Evolutionary conservation across 2,797 vertebrate species (phyloP), one percentile per base, ranked within the genome.

Genomic region (Artibeus lituratus): DNA sequence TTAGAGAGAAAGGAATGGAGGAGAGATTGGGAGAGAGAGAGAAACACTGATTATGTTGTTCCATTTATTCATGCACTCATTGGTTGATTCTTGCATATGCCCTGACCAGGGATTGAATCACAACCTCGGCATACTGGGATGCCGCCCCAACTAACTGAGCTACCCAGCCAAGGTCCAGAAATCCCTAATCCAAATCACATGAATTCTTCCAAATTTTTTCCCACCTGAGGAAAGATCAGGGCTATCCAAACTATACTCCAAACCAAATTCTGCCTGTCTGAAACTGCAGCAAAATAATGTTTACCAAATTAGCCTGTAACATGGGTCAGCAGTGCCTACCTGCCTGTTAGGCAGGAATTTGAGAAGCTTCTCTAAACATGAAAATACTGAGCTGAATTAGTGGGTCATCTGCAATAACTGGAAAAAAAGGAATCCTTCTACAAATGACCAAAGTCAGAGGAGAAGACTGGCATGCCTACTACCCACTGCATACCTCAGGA

Each of bases 281-380:
- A 86, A 78, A 78, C 73, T 69, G 10, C 8, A 90, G 15, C 10
- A 91, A 96, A 95, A 90, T 70, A 65, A 94, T n/a, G 18, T 55
- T 85, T 86, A 89, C n/a, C 83, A 86, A 77, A 77, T 88, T 93
- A 85, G 37, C 29, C 59, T 82, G 86, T 65, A 84, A 70, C 16
- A 53, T 44, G 37, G 74, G 29, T 19, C 55, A 69, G 49, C 32
- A 73, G 24, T 11, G 57, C 59, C 69, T 47, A 84, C n/a, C 37
- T 80, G 57, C 78, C 11, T n/a, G 29, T 39, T 24, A 62, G 42
- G 65, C 62, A 96, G 65, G 49, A 85, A 82, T n/a, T 94, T 69
- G 21, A 95, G 76, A 53, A 83, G 59, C 69, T 89, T 74, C 21
- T 83, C 35, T 73, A 82, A 93, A 90, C 5, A 70, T 57, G 65